phyloP scores from a whole-genome alignment of 2,888 invertebrate species.

The Bellardia pandia region DNA sequence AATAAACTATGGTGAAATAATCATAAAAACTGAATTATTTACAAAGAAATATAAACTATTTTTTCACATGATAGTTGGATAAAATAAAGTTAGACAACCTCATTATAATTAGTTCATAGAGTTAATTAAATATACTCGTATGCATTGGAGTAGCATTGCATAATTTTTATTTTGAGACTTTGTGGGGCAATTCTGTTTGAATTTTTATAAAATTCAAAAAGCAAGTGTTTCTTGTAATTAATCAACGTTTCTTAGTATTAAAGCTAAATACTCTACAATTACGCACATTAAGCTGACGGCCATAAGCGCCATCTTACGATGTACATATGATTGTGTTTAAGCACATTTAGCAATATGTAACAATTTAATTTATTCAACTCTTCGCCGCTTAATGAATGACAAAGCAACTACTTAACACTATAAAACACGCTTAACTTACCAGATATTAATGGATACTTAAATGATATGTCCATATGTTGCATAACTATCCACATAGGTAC shows the following conservation, averaged over 20 bases:
- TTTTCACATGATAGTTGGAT: constrained; percentile 39
- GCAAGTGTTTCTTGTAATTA: too few species aligned
- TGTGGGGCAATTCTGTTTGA: too few species aligned
- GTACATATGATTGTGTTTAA: background rate
- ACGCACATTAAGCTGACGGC: background rate
- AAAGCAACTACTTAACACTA: background rate
- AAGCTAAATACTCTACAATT: too few species aligned
- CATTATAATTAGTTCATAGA: background rate
- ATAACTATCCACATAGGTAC: background rate
- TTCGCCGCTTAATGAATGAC: background rate
- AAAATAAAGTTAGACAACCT: background rate
- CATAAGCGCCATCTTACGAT: background rate
- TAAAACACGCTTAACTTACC: background rate
- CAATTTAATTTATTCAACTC: background rate
- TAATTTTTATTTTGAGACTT: background rate
- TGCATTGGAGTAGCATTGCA: background rate
- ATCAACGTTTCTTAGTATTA: too few species aligned
- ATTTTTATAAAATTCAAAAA: too few species aligned
- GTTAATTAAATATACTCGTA: background rate
- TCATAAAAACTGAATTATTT: constrained; percentile 23
- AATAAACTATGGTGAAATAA: background rate
- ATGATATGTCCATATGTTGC: background rate
- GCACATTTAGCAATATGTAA: background rate
- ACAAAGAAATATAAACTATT: constrained; percentile 2
- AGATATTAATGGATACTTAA: background rate